Evolutionary conservation across 30 jellyfish, hydroid and myxozoan genomes (phyloP), one percentile per base, ranked within the genome.

Genomic region (Mastigias papua): DNA sequence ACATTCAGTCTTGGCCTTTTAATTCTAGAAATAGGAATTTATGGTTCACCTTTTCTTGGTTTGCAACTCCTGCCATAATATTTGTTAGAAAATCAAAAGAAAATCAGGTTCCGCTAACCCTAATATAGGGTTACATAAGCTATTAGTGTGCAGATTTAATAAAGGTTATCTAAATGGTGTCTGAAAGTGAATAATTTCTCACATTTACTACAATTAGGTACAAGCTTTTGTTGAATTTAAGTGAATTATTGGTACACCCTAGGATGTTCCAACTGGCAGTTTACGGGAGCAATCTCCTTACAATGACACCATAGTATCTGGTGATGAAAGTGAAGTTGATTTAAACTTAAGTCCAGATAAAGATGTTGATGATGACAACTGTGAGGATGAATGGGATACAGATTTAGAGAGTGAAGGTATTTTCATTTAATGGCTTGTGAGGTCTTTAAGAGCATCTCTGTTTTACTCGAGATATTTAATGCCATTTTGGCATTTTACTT

Each of bases 311-410:
- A 7, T 34, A 4, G 30, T 48, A 7, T 76, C 90, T 6, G 96
- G 69, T 0, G 93, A 72, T 54, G 94, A 30, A 48, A 60, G 34
- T 16, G 78, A 63, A 61, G n/a, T 37, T 72, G 94, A 74, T 25
- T 27, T 22, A 16, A 79, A 85, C 31, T 34, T 74, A 0, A 27
- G 61, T 23, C 61, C 34, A n/a, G 72, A 21, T 27, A 48, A 32
- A 3, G 86, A 84, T 70, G 92, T 74, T 26, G 91, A 90, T 30
- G 94, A 75, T 31, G 89, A 82, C 25, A 91, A 74, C 22, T 77
- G 96, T 46, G 97, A 90, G 29, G 92, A 89, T n/a, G 97, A 57
- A n/a, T 91, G 95, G 95, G 97, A 91, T 31, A 91, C 97, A 4
- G 97, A 91, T 61, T 72, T 91, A 25, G 97, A 91, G 65, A 74